Evolutionary conservation across 1,140 invertebrate genomes (phyloP), one percentile per base, ranked within the genome.

Genomic region (Paralvinella palmiformis): DNA sequence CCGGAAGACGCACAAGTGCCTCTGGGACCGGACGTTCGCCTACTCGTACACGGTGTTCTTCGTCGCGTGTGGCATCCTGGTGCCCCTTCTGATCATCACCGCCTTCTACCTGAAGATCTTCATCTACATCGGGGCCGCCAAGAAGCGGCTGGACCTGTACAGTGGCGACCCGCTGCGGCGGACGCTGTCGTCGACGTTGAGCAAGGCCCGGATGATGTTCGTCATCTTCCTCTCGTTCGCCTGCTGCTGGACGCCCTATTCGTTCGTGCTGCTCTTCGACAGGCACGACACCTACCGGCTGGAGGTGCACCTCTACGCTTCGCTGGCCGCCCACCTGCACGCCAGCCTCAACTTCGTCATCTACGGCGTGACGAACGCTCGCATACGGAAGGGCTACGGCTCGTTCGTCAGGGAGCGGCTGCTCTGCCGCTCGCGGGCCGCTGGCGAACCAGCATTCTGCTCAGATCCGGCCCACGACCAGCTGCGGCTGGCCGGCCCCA

Each of bases 31-130:
- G 36, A 62, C 36, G n/a, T 56, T 59, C 44, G 68, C 52, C 58
- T 65, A 68, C 48, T 59, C 56, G 1, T 67, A 67, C 41, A 67
- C 61, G 15, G 62, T 60, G 20, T 68, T 69, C 37, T 64, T 68
- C 50, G 44, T 58, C 22, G 48, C 59, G 27, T 29, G n/a, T n/a
- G 58, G 35, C 33, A 33, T 60, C 24, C 24, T 45, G 4, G 20
- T 60, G 5, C 58, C 58, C 2, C 24, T 60, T 22, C n/a, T 27
- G n/a, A n/a, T 60, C 41, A 60, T 60, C 58, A 41, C 58, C 41
- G 35, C 44, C 24, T 60, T 24, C 58, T 60, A 60, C 22, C 33
- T 45, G 41, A 20, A 36, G 33, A 60, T 60, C 35, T 60, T 41
- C 58, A 44, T 22, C 13, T 41, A 29, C 41, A 45, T 60, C 41